Evolutionary conservation across 37 sponge, comb jelly and placozoan genomes (phyloP), one percentile per base, ranked within the genome.

Genomic region (Oopsacas minuta): DNA sequence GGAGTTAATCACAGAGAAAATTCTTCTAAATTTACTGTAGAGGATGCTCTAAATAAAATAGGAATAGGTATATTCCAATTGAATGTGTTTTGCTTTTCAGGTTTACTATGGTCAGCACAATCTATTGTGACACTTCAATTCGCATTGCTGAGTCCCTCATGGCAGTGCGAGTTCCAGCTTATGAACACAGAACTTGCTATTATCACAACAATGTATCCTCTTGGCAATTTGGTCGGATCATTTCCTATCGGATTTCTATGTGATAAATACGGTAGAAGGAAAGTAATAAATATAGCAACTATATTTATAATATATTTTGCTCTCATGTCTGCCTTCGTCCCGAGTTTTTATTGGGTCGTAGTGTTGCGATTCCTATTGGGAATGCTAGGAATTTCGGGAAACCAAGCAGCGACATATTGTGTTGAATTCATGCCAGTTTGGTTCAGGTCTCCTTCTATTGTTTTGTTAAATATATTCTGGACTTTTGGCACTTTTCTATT

Each of bases 81-180:
- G 75, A 61, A 61, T n/a, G 75, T 61, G 7, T 61, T 61, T n/a
- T 3, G 5, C 28, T 61, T 20, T n/a, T 61, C 75, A 61, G 75
- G 75, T n/a, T 61, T 61, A 34, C 7, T 61, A 25, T 61, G 75
- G 75, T 7, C 75, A 61, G 75, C 75, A 10, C 75, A 61, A 25
- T 10, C 75, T 32, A 7, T 25, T 25, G 28, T 61, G 28, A 61
- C 30, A 7, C 28, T 61, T 3, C 75, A 61, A 12, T 25, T 61
- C 22, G 75, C 75, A 61, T 10, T 61, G 30, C 30, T 61, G 1
- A 34, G 17, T 61, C 75, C 75, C 20, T 61, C 75, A 20, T 61
- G 75, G 75, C 75, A 61, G 30, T 61, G 75, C 28, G 75, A 61
- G 22, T 61, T 61, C 75, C 75, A 61, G 30, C 75, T 61, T 34